Evolutionary conservation across 1,140 invertebrate species (phyloP), one percentile per base, ranked within the genome.

Genomic region (Pachypsylla venusta): DNA sequence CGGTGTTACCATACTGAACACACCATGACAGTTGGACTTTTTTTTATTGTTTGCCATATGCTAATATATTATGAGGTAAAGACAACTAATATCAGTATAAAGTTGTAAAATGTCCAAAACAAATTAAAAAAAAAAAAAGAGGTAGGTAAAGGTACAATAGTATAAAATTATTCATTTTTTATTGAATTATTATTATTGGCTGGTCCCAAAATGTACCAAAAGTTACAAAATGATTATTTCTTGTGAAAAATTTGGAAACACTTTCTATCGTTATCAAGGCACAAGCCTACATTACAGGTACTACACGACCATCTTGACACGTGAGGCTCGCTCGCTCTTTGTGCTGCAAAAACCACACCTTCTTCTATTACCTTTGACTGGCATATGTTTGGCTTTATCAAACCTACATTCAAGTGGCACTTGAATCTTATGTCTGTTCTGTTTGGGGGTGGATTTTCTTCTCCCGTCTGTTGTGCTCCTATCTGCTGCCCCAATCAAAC

Each of bases 301-400:
- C 16, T 20, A 53, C 42, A 59, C 24, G 24, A 20, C 42, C 57
- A 59, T 35, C 30, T 35, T 35, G 30, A 35, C 10, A 35, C 30
- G 30, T 35, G 30, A 35, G 30, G 30, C 30, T 35, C 30, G 30
- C 30, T 35, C 30, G 16, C 30, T 60, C 27, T 62, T 65, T 57
- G 61, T 63, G 59, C 59, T 63, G 53, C 63, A 65, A 26, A 61
- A 25, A 30, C 56, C 54, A 59, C 65, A 66, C 59, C 62, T 60
- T 54, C 62, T 55, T 25, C 28, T 54, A 53, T 26, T 63, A 13
- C 25, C 10, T 54, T 24, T 14, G 22, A 30, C 27, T 58, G 57
- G 42, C 22, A 24, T 19, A 54, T 59, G 57, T 3, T 24, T 20
- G 1, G 39, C 24, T 56, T 48, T 22, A 27, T 20, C 25, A 19